Conservation (phyloP, 2,888 invertebrate species). For the Hemithea aestivaria region DNA sequence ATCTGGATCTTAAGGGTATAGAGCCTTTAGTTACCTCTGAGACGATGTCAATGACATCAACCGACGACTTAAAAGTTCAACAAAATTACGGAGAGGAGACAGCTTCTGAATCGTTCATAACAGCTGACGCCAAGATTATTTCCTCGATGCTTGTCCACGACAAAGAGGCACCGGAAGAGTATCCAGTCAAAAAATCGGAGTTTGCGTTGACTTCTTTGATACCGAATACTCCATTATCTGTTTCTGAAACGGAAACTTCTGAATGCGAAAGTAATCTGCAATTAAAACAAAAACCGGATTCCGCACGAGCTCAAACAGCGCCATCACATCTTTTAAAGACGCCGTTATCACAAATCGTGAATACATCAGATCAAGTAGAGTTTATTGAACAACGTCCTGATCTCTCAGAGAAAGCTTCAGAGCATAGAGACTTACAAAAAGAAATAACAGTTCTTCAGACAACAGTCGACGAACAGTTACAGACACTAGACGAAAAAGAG, state of each 20-base stretch:
- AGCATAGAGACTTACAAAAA: constrained; percentile 55
- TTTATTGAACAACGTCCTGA: constrained; percentile 36
- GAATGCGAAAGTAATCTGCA: constrained; percentile 82
- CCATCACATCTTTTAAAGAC: constrained; percentile 63
- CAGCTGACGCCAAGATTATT: constrained; percentile 82
- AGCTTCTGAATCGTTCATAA: constrained; percentile 72
- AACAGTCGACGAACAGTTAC: constrained; percentile 72
- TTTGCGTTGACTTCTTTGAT: constrained; percentile 69
- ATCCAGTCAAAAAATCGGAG: constrained; percentile 43
- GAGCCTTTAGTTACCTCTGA: constrained; percentile 81
- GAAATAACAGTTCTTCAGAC: constrained; percentile 62
- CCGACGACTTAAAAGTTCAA: constrained; percentile 67
- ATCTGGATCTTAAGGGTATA: constrained; percentile 76
- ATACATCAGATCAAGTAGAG: constrained; percentile 59
- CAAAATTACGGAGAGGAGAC: constrained; percentile 65
- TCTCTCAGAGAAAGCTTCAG: constrained; percentile 44
- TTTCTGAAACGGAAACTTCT: constrained; percentile 80
- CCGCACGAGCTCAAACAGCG: constrained; percentile 38
- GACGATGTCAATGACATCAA: constrained; percentile 61
- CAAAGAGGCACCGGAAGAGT: constrained; percentile 74
- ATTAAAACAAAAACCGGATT: constrained; percentile 42
- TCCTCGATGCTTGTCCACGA: constrained; percentile 82
- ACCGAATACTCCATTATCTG: constrained; percentile 80
- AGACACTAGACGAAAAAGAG: constrained; percentile 75
- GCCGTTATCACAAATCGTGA: constrained; percentile 63